Conservation (phyloP, 2,113 vertebrate genomes). For the Myrmecophaga tridactyla region DNA sequence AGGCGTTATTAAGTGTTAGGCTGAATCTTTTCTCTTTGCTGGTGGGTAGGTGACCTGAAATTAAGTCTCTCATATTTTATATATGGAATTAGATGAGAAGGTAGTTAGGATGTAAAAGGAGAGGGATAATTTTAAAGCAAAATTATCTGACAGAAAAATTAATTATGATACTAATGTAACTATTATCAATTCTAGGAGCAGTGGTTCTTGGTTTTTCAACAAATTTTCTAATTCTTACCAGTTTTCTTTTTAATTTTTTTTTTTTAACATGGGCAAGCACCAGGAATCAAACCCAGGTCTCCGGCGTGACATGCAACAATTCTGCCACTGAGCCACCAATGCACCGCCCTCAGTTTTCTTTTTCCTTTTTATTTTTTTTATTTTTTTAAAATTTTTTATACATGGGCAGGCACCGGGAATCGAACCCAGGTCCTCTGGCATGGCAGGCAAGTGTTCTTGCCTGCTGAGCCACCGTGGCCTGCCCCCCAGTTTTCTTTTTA, state of each 20-base stretch:
- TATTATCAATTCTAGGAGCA: not conserved
- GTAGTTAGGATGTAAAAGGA: not conserved
- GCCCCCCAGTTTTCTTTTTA: not conserved
- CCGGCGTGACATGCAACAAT: no score
- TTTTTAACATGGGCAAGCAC: no score
- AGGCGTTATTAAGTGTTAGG: not conserved
- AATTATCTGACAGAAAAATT: not conserved
- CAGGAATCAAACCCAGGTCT: no score
- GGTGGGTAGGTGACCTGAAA: not conserved
- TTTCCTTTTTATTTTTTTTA: no score
- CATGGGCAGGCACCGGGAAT: no score
- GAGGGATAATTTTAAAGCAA: slow-evolving; percentile 17
- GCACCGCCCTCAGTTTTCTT: no score
- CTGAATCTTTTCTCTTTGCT: not conserved
- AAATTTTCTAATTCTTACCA: not conserved
- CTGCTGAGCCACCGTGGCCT: no score
- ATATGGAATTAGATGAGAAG: not conserved
- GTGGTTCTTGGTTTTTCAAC: not conserved
- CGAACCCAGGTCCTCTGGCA: no score
- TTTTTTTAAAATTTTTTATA: no score
- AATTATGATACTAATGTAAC: not conserved
- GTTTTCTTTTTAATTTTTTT: not conserved
- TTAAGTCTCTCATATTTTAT: not conserved
- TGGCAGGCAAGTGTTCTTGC: no score
- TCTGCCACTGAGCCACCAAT: no score